Evolutionary conservation across 2,797 vertebrate genomes (phyloP), one percentile per base, ranked within the genome.

Genomic region (Anisognathus igniventris): DNA sequence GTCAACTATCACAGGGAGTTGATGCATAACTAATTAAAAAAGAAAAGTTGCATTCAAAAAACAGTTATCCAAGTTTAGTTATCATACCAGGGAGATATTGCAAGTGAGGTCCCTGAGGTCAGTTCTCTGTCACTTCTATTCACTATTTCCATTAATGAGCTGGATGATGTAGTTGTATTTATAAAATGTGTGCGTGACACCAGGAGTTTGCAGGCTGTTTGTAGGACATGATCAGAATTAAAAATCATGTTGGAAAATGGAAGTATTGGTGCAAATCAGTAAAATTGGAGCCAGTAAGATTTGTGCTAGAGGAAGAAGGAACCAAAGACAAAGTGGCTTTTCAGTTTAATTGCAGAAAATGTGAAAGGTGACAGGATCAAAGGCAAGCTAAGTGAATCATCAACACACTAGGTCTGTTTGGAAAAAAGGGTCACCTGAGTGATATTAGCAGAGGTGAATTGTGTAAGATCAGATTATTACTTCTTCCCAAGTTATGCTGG

Each of bases 21-120:
- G 93, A 92, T 90, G 94, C 88, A 79, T 90, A 93, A 93, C 58
- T 94, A 94, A 92, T 93, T 65, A 30, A 74, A 80, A 83, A 96
- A 92, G 81, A 95, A 94, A 94, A 92, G 68, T 90, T 82, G 51
- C 45, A 66, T 93, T 95, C 70, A 95, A 28, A 78, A 71, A 72
- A 78, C 65, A 90, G 58, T 86, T 92, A 62, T 77, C 75, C 54
- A 81, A 66, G 39, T 94, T 93, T 73, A 79, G 88, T 95, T 93
- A 93, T 88, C 73, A 50, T 86, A 93, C 66, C 12, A 37, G 77
- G 93, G 74, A 96, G 83, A 84, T 96, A 95, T 72, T 88, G 87
- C 95, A 90, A 86, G 72, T 47, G 73, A 83, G 93, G 91, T 88
- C 94, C 58, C 70, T 35, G 62, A 86, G 93, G 88, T 95, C 90